Evolutionary conservation across 2,113 vertebrate species (phyloP), one percentile per base, ranked within the genome.

Genomic region (Gavia stellata): DNA sequence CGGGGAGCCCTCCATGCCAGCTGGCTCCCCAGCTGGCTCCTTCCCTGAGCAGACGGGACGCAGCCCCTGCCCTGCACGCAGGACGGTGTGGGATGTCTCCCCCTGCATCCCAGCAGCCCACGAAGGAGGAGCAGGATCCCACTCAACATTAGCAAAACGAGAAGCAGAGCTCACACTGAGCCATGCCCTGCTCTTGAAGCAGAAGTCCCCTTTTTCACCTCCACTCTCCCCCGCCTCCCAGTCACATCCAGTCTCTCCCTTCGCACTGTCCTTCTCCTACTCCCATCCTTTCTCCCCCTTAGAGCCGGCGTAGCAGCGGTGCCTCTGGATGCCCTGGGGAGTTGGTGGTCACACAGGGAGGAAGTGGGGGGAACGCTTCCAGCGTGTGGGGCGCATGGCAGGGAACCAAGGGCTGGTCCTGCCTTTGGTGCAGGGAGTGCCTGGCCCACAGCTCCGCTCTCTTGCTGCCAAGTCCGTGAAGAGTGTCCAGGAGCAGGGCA

Each of bases 341-440:
- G 31, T 2, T 52, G 33, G 31, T 1, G 34, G 40, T 38, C 73
- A 73, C 14, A 15, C n/a, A 36, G 70, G 20, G 59, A 56, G 24
- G 40, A 21, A 14, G 25, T 1, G 21, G 21, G 21, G n/a, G 28
- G 20, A 36, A 36, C 0, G 0, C 38, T 38, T 45, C 20, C 72
- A 55, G 67, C 3, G 2, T 4, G 44, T 7, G 42, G 71, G 81
- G 45, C 1, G 1, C 14, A 3, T 0, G 3, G 74, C 71, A 86
- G 36, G 28, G 50, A 36, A 24, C 10, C n/a, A 25, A 42, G 24
- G 34, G 16, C 86, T 17, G 58, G 16, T 72, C 40, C 36, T 49
- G 34, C n/a, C 44, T 25, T 26, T 23, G 24, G 6, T 4, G 42
- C 6, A 23, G 28, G 12, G 38, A 67, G 20, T 18, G 34, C 34